phyloP scores from a whole-genome alignment of 64 coral and sea anemone genomes.

The Porites australiensis region DNA sequence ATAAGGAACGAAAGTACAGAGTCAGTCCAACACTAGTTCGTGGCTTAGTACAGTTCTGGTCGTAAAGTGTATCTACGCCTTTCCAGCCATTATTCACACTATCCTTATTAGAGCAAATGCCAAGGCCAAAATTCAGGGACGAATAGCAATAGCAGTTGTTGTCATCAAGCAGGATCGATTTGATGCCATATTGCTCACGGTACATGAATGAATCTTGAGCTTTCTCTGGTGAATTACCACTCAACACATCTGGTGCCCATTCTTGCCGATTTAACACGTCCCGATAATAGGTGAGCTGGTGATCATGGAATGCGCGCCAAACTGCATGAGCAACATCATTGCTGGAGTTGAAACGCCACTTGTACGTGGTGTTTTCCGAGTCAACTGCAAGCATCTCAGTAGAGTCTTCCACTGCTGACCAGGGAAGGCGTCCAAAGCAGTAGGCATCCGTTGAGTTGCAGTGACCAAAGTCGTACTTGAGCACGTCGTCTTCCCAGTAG shows the following conservation, averaged over 20 bases:
- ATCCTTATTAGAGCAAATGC: not conserved
- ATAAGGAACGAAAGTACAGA: not conserved
- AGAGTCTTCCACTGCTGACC: not conserved
- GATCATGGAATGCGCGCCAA: slow-evolving; percentile 51
- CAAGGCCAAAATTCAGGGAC: not conserved
- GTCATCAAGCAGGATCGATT: not conserved
- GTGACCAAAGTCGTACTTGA: slow-evolving; percentile 9
- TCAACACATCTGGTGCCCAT: no score
- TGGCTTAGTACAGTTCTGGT: not conserved
- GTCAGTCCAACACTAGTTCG: not conserved
- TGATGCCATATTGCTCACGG: not conserved
- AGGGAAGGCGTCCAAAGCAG: slow-evolving; percentile 40
- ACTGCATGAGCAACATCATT: slow-evolving; percentile 12
- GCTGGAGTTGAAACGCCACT: slow-evolving; percentile 3
- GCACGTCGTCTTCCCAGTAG: not conserved
- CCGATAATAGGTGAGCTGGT: not conserved
- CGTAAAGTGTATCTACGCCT: not conserved
- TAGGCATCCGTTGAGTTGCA: not conserved
- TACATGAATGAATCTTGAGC: slow-evolving; percentile 17
- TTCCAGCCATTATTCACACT: not conserved
- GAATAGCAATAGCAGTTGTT: not conserved
- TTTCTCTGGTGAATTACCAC: no score
- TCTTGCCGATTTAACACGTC: not conserved
- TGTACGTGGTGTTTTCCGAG: not conserved
- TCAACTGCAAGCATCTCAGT: slow-evolving; percentile 38